Conservation (phyloP, 2,113 vertebrate genomes). For the Microtus oregoni region DNA sequence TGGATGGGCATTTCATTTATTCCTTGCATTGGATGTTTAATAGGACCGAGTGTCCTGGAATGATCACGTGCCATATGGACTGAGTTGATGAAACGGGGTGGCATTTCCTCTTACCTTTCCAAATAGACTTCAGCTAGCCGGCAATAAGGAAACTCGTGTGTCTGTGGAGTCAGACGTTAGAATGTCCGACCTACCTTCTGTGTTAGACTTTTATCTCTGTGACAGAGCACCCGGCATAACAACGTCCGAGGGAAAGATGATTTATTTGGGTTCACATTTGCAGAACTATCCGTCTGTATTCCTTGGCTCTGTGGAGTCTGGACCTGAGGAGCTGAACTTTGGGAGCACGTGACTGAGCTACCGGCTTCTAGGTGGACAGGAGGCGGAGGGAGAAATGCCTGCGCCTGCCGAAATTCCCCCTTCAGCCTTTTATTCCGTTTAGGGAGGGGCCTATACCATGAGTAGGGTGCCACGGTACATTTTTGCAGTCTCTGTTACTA, state of each 20-base stretch:
- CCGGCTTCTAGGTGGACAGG: background rate
- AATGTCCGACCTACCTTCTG: background rate
- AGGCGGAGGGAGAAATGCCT: background rate
- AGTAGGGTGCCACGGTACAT: too few species aligned
- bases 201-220: background rate
- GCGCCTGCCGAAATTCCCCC: background rate
- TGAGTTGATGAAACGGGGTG: background rate
- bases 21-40: background rate
- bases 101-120: background rate
- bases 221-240: background rate
- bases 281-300: background rate
- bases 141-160: background rate
- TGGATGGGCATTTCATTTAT: slow-evolving; percentile 6
- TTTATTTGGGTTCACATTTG: background rate
- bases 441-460: background rate
- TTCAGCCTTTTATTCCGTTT: background rate
- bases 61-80: background rate
- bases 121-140: background rate
- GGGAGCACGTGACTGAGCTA: too few species aligned
- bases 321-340: too few species aligned
- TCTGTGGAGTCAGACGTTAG: background rate
- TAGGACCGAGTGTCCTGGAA: background rate
- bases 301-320: background rate
- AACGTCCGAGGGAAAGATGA: background rate
- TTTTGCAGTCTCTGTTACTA: background rate